A percentile compares a stretch with the other conserved stretches of the same genome.
phyloP scores from a whole-genome alignment of 2,888 invertebrate species.

The Apocheima hispidaria region DNA sequence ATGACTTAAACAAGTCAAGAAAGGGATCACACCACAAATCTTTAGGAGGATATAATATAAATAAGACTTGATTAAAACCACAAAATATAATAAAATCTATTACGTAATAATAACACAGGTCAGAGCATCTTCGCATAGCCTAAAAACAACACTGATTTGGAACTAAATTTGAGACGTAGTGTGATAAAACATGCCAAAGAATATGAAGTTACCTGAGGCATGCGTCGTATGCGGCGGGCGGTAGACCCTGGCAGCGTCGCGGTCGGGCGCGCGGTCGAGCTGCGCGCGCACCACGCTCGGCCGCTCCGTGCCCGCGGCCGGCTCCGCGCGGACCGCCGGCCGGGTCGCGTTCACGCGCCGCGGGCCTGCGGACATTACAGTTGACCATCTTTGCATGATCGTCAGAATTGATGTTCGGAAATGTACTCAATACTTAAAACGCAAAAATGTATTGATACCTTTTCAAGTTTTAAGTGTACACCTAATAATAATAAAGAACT shows the following conservation, averaged over 20 bases:
- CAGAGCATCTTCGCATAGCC: too few relatives aligned
- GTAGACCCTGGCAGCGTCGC: conserved; percentile 75
- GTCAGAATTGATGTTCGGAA: background rate
- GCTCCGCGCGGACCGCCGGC: conserved; percentile 63
- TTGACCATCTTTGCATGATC: conserved; percentile 17
- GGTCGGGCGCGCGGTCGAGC: conserved; percentile 79
- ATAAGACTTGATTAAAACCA: too few relatives aligned
- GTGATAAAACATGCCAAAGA: too few relatives aligned
- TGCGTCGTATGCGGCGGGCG: conserved; percentile 76
- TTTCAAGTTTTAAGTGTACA: background rate
- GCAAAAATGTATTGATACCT: background rate
- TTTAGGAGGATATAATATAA: too few relatives aligned
- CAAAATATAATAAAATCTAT: too few relatives aligned
- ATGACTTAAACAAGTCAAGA: too few relatives aligned
- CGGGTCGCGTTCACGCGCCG: conserved; percentile 67
- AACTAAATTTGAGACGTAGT: too few relatives aligned
- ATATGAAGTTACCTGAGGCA: conserved; percentile 69
- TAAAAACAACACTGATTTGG: too few relatives aligned
- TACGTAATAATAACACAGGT: too few relatives aligned
- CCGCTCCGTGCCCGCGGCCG: conserved; percentile 75
- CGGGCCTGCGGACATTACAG: conserved; percentile 59
- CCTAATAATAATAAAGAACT: background rate
- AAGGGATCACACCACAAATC: too few relatives aligned
- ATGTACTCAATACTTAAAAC: background rate
- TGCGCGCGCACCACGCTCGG: conserved; percentile 83